Percentiles rank a stretch among this genome's conserved stretches.
These are phyloP conservation scores for Cephus runcator DNA, from an alignment of 2,888 invertebrate species.

Conservation along the genomic window DNA sequence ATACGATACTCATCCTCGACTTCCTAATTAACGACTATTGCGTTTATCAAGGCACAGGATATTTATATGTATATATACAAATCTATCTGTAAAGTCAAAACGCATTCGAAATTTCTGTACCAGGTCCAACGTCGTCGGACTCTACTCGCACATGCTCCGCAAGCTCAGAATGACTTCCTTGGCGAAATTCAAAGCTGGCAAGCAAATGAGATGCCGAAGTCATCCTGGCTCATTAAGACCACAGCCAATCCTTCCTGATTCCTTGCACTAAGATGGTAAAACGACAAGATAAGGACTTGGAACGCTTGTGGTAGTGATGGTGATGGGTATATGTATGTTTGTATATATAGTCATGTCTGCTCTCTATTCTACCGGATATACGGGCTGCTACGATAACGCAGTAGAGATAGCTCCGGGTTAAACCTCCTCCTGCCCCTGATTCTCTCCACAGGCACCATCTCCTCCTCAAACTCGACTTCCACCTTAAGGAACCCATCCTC, in stretches of 20 bases:
- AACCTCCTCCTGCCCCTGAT: constrained; percentile 35
- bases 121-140: background rate
- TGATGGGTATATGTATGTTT: constrained; percentile 14
- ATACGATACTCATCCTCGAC: constrained; percentile 1
- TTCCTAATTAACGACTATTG: background rate
- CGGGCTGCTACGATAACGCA: constrained; percentile 44
- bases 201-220: constrained; percentile 22
- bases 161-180: background rate
- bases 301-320: constrained; percentile 21
- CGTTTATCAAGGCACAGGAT: background rate
- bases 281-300: constrained; percentile 44
- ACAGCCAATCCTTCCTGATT: constrained; percentile 39
- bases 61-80: background rate
- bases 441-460: constrained; percentile 16
- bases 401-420: constrained; percentile 49
- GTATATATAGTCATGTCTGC: constrained; percentile 29
- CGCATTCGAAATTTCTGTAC: background rate
- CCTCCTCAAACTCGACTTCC: constrained; percentile 8
- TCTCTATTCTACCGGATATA: constrained; percentile 40
- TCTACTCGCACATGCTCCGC: background rate
- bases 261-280: constrained; percentile 46
- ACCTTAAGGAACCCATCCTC: background rate
- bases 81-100: background rate
- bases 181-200: constrained; percentile 8
- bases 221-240: constrained; percentile 27